Evolutionary conservation across 2,113 vertebrate species (phyloP).

Genomic region (Sigmodon hispidus): DNA sequence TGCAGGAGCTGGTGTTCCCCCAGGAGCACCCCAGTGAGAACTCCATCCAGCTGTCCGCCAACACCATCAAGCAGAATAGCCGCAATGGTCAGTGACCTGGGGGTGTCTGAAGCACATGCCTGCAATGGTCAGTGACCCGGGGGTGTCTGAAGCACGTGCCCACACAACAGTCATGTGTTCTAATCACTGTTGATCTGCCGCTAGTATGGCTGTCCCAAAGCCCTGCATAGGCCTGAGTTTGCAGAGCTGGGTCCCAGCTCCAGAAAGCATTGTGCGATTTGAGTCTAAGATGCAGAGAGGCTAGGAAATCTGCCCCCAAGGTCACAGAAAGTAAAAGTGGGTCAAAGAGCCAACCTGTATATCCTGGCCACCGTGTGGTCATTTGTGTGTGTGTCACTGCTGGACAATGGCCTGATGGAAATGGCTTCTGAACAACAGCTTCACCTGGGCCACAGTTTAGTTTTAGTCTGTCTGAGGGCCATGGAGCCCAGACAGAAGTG

Average conservation of each 20-base stretch:
- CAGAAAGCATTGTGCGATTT: background rate
- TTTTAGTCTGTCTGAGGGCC: background rate
- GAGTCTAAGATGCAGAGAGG: background rate
- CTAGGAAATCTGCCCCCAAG: background rate
- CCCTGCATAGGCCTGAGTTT: background rate
- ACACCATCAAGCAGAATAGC: constrained; percentile 96
- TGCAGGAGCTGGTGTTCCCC: constrained; percentile 94
- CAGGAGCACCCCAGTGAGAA: constrained; percentile 91
- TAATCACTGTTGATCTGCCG: too few species aligned
- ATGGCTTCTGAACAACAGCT: background rate
- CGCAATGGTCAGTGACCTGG: constrained; percentile 90
- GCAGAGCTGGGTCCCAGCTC: background rate
- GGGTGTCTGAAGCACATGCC: background rate
- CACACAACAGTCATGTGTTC: background rate
- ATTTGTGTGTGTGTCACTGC: accelerated
- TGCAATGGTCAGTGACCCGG: constrained; percentile 90
- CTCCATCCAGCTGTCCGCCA: constrained; percentile 94
- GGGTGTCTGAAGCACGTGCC: background rate
- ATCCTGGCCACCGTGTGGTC: background rate
- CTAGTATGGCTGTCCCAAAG: too few species aligned
- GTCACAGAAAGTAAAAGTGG: background rate
- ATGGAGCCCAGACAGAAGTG: background rate
- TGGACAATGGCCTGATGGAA: background rate
- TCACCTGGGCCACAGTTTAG: background rate
- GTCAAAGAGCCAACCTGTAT: background rate